Evolutionary conservation across 2,888 invertebrate genomes (phyloP).

Genomic region (Drosophila robusta): DNA sequence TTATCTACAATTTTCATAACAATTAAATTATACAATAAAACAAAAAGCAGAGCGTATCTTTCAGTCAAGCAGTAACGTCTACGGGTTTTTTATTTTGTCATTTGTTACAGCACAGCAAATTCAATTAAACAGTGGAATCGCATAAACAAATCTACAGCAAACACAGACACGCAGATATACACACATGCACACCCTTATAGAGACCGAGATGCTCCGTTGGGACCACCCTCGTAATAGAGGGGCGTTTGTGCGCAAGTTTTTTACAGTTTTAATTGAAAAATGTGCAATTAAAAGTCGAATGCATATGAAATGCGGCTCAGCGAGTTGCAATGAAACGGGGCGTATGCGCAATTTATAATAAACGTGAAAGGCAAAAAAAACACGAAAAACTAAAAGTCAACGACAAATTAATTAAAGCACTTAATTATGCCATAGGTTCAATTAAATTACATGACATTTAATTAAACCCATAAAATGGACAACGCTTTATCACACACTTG

Average conservation of each 20-base stretch:
- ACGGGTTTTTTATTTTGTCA: slow-evolving; percentile 30
- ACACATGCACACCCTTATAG: not conserved
- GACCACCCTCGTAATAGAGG: slow-evolving; percentile 30
- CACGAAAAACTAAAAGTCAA: slow-evolving; percentile 51
- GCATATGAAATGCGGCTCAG: slow-evolving; percentile 38
- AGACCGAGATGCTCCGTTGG: slow-evolving; percentile 8
- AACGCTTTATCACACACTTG: slow-evolving; percentile 14
- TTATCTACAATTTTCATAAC: too few relatives aligned
- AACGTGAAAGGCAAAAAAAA: slow-evolving; percentile 11
- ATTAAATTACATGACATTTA: slow-evolving; percentile 67
- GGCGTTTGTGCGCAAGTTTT: slow-evolving; percentile 30
- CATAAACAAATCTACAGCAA: slow-evolving; percentile 66
- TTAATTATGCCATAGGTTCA: slow-evolving; percentile 66
- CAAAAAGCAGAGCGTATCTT: not conserved
- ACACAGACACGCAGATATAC: slow-evolving; percentile 22
- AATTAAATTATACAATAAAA: not conserved
- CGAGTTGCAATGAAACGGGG: slow-evolving; percentile 40
- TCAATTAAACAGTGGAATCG: slow-evolving; percentile 74
- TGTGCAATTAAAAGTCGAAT: slow-evolving; percentile 70
- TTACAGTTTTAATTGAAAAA: slow-evolving; percentile 73
- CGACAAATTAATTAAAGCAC: slow-evolving; percentile 71
- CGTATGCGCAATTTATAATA: slow-evolving; percentile 64
- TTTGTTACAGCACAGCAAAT: slow-evolving; percentile 61
- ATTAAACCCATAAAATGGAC: slow-evolving; percentile 61
- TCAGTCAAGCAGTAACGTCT: not conserved